These are phyloP conservation scores for Oasisia sp. DNA, from an alignment of 2,888 invertebrate genomes.

Conservation along the genomic window DNA sequence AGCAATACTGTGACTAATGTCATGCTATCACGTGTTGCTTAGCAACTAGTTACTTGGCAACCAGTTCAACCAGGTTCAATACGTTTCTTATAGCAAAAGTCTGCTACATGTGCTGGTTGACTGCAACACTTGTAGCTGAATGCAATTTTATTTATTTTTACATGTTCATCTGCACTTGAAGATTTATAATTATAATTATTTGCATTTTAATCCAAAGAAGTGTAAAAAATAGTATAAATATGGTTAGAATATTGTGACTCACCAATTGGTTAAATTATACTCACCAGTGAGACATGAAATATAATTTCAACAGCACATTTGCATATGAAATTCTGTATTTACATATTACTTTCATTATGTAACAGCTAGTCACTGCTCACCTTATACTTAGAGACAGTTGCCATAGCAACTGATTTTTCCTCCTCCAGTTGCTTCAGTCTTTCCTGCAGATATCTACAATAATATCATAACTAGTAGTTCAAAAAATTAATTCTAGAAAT, in stretches of 20 bases:
- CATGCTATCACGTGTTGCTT: too few relatives aligned
- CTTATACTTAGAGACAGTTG: conserved; percentile 70
- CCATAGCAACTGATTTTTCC: conserved; percentile 80
- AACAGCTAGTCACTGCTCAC: conserved; percentile 36
- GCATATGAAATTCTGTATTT: too few relatives aligned
- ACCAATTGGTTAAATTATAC: too few relatives aligned
- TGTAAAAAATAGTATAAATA: too few relatives aligned
- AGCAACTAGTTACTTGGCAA: too few relatives aligned
- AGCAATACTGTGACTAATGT: too few relatives aligned
- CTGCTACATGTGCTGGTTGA: not conserved
- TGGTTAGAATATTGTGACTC: too few relatives aligned
- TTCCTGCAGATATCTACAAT: conserved; percentile 75
- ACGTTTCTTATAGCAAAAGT: not conserved
- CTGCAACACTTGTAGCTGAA: not conserved
- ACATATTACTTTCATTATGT: too few relatives aligned
- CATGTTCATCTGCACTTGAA: not conserved
- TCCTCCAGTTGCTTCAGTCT: conserved; percentile 81
- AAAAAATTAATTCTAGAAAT: not conserved
- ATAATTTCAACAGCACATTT: not conserved
- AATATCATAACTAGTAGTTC: not conserved
- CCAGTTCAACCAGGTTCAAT: too few relatives aligned
- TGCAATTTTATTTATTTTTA: conserved; percentile 21
- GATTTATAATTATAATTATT: too few relatives aligned
- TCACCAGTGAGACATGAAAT: too few relatives aligned
- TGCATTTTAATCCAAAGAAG: too few relatives aligned